Conservation (phyloP, 2,113 vertebrate species). For the Telmatochromis brichardi region DNA sequence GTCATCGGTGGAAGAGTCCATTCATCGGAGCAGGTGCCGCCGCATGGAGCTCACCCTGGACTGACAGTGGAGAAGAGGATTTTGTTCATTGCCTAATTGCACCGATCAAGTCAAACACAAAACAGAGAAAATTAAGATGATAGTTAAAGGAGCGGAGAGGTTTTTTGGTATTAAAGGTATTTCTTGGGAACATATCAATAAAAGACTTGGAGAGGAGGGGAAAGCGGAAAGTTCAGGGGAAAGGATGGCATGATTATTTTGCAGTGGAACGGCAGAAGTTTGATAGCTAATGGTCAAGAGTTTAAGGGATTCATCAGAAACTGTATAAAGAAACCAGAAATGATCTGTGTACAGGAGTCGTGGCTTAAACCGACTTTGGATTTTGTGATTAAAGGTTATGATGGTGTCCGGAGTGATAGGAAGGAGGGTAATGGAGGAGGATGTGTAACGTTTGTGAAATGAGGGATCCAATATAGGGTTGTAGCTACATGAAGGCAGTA, state of each 20-base stretch:
- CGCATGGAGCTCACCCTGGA: not conserved
- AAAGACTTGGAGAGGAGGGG: not conserved
- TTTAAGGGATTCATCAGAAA: not conserved
- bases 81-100: not conserved
- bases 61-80: fast-evolving
- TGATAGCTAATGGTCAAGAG: not conserved
- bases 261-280: not conserved
- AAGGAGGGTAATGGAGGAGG: not conserved
- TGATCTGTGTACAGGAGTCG: not conserved
- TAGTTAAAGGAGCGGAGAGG: not conserved
- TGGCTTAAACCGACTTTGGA: not conserved
- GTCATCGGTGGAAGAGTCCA: not conserved
- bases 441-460: not conserved
- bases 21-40: not conserved
- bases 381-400: not conserved
- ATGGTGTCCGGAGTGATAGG: not conserved
- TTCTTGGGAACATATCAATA: not conserved
- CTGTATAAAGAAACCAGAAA: not conserved
- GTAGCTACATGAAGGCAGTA: not conserved
- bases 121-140: fast-evolving
- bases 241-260: not conserved
- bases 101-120: not conserved
- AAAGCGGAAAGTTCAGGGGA: not conserved
- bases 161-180: not conserved
- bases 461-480: not conserved